Evolutionary conservation across 1,140 invertebrate species (phyloP).

Genomic region (Cylas formicarius): DNA sequence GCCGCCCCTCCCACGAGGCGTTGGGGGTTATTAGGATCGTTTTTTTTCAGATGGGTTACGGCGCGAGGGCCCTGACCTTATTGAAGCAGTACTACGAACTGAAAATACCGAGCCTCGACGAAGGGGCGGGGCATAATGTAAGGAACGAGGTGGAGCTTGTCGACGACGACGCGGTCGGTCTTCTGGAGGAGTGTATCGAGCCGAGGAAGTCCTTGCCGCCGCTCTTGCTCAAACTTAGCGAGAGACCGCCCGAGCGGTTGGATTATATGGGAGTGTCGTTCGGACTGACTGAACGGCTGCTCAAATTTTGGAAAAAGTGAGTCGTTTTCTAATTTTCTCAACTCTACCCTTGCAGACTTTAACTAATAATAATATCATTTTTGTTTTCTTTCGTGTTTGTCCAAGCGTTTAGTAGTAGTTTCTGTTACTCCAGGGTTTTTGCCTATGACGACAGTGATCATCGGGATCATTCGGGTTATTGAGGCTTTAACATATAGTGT

Average conservation of each 20-base stretch:
- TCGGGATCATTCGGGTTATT: no score
- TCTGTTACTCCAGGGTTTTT: no score
- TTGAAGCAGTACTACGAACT: slow-evolving; percentile 84
- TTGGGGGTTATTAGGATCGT: not conserved
- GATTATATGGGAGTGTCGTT: slow-evolving; percentile 95
- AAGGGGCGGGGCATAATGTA: slow-evolving; percentile 43
- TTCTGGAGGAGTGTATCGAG: slow-evolving; percentile 57
- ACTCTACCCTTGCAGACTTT: no score
- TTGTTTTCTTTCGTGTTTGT: no score
- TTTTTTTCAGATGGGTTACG: slow-evolving; percentile 86
- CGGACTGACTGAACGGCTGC: slow-evolving; percentile 73
- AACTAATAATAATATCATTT: no score
- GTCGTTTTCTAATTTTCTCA: no score
- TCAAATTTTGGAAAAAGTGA: slow-evolving; percentile 82
- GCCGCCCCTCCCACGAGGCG: not conserved
- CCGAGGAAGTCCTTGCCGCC: slow-evolving; percentile 62
- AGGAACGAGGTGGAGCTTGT: slow-evolving; percentile 48
- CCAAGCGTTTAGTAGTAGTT: no score
- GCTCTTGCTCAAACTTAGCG: slow-evolving; percentile 66
- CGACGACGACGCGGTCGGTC: slow-evolving; percentile 49
- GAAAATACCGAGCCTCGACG: slow-evolving; percentile 66
- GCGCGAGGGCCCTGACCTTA: slow-evolving; percentile 72
- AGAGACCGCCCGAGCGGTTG: slow-evolving; percentile 77
- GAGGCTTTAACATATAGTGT: no score
- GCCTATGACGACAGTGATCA: no score